Conservation (phyloP, 2,113 vertebrate genomes). For the Catharus bicknelli region DNA sequence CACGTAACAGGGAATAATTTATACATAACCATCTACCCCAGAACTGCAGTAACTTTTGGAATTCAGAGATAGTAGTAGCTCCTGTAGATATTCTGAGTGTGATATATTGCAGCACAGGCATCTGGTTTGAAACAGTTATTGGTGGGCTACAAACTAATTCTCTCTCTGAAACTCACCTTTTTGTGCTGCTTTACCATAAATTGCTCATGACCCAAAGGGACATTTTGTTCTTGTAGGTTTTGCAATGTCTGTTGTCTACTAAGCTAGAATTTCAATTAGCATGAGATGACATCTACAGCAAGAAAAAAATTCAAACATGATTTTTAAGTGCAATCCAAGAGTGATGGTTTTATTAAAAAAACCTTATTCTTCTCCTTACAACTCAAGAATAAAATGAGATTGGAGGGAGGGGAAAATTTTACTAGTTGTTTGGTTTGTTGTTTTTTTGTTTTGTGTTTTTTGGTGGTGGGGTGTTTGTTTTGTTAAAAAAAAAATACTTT, state of each 20-base stretch:
- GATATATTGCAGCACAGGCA: too few relatives aligned
- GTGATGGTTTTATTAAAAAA: background rate
- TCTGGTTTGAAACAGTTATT: background rate
- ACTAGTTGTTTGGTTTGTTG: background rate
- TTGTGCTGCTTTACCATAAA: constrained; percentile 25
- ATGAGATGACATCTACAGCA: background rate
- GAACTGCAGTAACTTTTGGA: background rate
- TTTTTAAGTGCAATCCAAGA: background rate
- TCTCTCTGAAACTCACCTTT: constrained; percentile 2
- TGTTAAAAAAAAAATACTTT: background rate
- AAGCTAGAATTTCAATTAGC: constrained; percentile 55
- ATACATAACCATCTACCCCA: background rate
- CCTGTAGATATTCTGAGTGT: background rate
- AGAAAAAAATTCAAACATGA: background rate
- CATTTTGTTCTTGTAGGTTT: constrained; percentile 31
- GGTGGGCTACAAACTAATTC: background rate
- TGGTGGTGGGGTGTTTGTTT: background rate
- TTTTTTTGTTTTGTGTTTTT: background rate
- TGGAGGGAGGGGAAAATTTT: fast-evolving
- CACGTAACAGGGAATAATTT: background rate
- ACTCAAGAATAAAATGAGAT: background rate
- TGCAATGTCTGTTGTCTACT: background rate
- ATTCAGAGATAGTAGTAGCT: constrained; percentile 24
- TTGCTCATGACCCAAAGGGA: constrained; percentile 16
- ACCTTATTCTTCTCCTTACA: background rate